Percentiles rank a stretch among this genome's conserved stretches.
phyloP scores from a whole-genome alignment of 1,140 invertebrate species.

The Chymomyza costata region DNA sequence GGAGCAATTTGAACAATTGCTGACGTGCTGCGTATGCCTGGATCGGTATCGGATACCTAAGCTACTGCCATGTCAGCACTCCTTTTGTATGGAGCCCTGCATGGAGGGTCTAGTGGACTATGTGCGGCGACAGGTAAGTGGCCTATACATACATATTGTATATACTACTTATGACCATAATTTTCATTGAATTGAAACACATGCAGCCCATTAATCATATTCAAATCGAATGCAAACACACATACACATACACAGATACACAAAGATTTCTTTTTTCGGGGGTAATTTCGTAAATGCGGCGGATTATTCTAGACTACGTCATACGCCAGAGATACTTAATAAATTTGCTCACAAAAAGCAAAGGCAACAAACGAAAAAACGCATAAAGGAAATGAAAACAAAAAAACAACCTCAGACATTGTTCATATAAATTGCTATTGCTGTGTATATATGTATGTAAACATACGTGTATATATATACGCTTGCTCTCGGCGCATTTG shows the following conservation, averaged over 20 bases:
- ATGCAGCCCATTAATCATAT: slow-evolving; percentile 33
- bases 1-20: slow-evolving; percentile 97
- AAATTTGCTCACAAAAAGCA: slow-evolving; percentile 23
- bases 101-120: slow-evolving; percentile 98
- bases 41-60: slow-evolving; percentile 98
- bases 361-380: slow-evolving; percentile 37
- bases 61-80: slow-evolving; percentile 99
- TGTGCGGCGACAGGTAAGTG: slow-evolving; percentile 88
- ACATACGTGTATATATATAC: too few relatives aligned
- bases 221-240: slow-evolving; percentile 33
- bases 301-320: slow-evolving; percentile 35
- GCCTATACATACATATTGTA: not conserved
- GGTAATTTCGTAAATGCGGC: slow-evolving; percentile 50
- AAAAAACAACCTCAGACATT: slow-evolving; percentile 30
- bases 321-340: slow-evolving; percentile 44
- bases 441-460: too few relatives aligned
- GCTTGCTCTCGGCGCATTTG: slow-evolving; percentile 55
- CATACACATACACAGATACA: too few relatives aligned
- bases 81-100: slow-evolving; percentile 98
- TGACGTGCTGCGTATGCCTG: slow-evolving; percentile 98
- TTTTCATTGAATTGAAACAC: slow-evolving; percentile 19
- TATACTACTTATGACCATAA: too few relatives aligned
- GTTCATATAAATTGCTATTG: slow-evolving; percentile 35
- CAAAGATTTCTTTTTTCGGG: too few relatives aligned
- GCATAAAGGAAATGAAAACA: slow-evolving; percentile 51